Evolutionary conservation across 2,113 vertebrate species (phyloP).

Genomic region (Hemibagrus wyckioides): DNA sequence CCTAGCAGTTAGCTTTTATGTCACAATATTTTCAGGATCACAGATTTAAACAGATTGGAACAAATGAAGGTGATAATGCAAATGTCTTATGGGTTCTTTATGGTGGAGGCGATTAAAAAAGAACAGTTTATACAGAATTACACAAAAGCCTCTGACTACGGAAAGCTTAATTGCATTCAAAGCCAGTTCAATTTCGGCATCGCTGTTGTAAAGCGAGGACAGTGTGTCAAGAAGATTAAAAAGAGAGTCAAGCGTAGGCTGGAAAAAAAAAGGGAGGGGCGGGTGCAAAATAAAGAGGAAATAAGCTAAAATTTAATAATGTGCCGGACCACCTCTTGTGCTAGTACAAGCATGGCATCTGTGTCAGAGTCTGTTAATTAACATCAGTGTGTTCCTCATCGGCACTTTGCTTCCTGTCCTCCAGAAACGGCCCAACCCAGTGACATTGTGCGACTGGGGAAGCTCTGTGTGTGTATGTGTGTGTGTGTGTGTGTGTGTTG

Average conservation of each 20-base stretch:
- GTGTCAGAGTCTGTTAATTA: constrained; percentile 84
- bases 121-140: constrained; percentile 66
- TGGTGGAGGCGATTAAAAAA: constrained; percentile 48
- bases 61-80: constrained; percentile 71
- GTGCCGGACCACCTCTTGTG: constrained; percentile 78
- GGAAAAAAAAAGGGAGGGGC: constrained; percentile 50
- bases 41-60: constrained; percentile 69
- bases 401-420: constrained; percentile 76
- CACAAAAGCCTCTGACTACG: constrained; percentile 66
- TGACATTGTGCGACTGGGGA: constrained; percentile 66
- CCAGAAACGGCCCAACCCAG: constrained; percentile 66
- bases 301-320: constrained; percentile 79
- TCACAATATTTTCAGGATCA: constrained; percentile 75
- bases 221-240: constrained; percentile 74
- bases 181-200: constrained; percentile 60
- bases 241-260: constrained; percentile 63
- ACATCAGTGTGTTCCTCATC: constrained; percentile 78
- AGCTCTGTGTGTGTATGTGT: constrained; percentile 54
- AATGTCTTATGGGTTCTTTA: constrained; percentile 51
- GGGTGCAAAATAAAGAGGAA: constrained; percentile 70
- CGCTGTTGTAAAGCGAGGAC: constrained; percentile 66
- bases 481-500: constrained; percentile 48
- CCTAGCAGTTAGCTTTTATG: constrained; percentile 67
- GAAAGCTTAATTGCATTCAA: constrained; percentile 71
- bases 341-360: constrained; percentile 78